Evolutionary conservation across 2,797 vertebrate genomes (phyloP).

Genomic region (Siniperca undulata): DNA sequence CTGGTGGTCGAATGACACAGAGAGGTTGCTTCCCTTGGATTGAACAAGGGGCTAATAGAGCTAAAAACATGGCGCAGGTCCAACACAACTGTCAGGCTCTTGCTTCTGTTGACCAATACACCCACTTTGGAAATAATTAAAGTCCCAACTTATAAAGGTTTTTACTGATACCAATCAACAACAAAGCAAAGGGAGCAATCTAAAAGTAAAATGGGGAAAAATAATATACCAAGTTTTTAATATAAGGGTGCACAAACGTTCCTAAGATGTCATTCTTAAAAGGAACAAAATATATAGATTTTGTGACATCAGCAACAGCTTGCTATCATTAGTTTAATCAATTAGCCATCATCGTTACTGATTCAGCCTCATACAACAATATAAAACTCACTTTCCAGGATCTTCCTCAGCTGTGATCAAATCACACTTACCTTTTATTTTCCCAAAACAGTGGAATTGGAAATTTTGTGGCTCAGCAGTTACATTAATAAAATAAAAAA

Average conservation of each 20-base stretch:
- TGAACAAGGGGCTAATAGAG: slow-evolving; percentile 26
- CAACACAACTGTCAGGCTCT: slow-evolving; percentile 29
- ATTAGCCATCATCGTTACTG: background rate
- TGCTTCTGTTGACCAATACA: slow-evolving; percentile 33
- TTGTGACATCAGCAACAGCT: background rate
- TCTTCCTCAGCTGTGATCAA: background rate
- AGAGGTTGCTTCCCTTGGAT: background rate
- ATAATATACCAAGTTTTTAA: slow-evolving; percentile 4
- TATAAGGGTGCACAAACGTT: slow-evolving; percentile 33
- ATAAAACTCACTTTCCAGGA: background rate
- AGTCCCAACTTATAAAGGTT: slow-evolving; percentile 24
- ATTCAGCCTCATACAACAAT: slow-evolving; percentile 2
- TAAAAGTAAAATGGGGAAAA: background rate
- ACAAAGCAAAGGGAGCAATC: slow-evolving; percentile 9
- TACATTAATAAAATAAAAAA: background rate
- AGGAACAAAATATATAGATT: background rate
- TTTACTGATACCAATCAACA: slow-evolving; percentile 12
- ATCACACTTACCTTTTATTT: background rate
- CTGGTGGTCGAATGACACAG: slow-evolving; percentile 54
- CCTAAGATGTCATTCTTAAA: slow-evolving; percentile 24
- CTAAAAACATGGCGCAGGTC: slow-evolving; percentile 37
- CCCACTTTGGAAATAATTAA: slow-evolving; percentile 9
- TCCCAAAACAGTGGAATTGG: background rate
- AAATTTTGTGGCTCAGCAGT: background rate
- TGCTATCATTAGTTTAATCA: background rate